Evolutionary conservation across 2,113 vertebrate genomes (phyloP), one percentile per base, ranked within the genome.

Genomic region (Cyanoderma ruficeps): DNA sequence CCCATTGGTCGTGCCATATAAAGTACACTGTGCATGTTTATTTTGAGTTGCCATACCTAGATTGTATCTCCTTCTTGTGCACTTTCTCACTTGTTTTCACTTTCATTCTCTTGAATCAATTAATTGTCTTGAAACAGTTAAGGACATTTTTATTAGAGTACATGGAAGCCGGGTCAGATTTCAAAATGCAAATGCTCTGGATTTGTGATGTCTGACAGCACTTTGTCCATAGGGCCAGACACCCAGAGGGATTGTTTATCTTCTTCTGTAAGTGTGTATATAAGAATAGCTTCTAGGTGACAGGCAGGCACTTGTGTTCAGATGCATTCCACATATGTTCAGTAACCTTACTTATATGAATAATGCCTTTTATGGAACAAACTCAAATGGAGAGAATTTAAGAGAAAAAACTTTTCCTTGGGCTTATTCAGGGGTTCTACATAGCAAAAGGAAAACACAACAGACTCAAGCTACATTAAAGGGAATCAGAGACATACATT

Each of bases 401-500:
- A 25, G 22, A 94, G 85, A 91, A 63, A 74, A 15, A 96, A 82
- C 59, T 80, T 96, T 93, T 97, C 89, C 81, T 92, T 75, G 67
- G 80, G 84, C 57, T 89, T 83, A 37, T 49, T 77, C 83, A 7
- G 5, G 84, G 83, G 76, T 75, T 93, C 89, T 92, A 50, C 44
- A 95, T 93, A 94, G 70, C 64, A 94, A 75, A 41, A 97, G 64
- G 44, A 90, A 90, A 96, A 85, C 59, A 55, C 95, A 98, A 94
- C 94, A 98, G 94, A 97, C 92, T 89, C 39, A 80, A 93, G 46
- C 83, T 96, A 88, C 75, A 60, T 97, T 97, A 97, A 97, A 97
- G 96, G 95, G 95, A 94, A 96, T 86, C 92, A 96, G 88, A 97
- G 90, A 86, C 91, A 92, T 97, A 92, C 94, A 85, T 97, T 98